These are phyloP conservation scores for Asbolus verrucosus DNA, from an alignment of 1,140 invertebrate genomes.

Conservation along the genomic window DNA sequence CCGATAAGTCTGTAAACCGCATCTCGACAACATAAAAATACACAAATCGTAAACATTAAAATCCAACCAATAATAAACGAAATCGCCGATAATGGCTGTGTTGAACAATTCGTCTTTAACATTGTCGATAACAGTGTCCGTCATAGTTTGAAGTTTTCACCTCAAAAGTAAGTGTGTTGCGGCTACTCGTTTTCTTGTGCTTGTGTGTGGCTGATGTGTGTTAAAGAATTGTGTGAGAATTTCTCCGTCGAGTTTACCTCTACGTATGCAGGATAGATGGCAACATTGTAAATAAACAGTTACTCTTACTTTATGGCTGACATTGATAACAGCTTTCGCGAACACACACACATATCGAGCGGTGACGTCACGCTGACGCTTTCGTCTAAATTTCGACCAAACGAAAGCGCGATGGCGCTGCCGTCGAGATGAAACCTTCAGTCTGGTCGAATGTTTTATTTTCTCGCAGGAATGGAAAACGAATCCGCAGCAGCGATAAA, in stretches of 20 bases:
- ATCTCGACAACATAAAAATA: too few relatives aligned
- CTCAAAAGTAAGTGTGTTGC: conserved; percentile 27
- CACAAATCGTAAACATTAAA: too few relatives aligned
- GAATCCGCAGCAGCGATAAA: too few relatives aligned
- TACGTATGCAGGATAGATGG: conserved; percentile 27
- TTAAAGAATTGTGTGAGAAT: conserved; percentile 25
- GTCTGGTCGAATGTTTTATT: conserved; percentile 8
- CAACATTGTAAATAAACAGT: conserved; percentile 45
- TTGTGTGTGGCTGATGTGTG: conserved; percentile 8
- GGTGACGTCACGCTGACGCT: conserved; percentile 41
- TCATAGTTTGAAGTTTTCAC: not conserved
- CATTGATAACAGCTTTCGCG: conserved; percentile 46
- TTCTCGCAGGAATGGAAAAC: too few relatives aligned
- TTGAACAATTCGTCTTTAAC: too few relatives aligned
- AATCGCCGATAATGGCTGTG: too few relatives aligned
- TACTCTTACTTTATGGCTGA: conserved; percentile 48
- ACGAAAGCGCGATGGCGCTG: conserved; percentile 7
- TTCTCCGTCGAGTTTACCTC: conserved; percentile 11
- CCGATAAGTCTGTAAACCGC: too few relatives aligned
- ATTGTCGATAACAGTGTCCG: too few relatives aligned
- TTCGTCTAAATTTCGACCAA: not conserved
- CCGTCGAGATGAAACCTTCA: conserved; percentile 11
- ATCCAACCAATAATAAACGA: too few relatives aligned
- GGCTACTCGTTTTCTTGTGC: conserved; percentile 12
- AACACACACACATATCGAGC: conserved; percentile 33